A percentile compares a stretch with the other conserved stretches of the same genome.
phyloP scores from a whole-genome alignment of 2,797 vertebrate species.

The Hybognathus amarus region DNA sequence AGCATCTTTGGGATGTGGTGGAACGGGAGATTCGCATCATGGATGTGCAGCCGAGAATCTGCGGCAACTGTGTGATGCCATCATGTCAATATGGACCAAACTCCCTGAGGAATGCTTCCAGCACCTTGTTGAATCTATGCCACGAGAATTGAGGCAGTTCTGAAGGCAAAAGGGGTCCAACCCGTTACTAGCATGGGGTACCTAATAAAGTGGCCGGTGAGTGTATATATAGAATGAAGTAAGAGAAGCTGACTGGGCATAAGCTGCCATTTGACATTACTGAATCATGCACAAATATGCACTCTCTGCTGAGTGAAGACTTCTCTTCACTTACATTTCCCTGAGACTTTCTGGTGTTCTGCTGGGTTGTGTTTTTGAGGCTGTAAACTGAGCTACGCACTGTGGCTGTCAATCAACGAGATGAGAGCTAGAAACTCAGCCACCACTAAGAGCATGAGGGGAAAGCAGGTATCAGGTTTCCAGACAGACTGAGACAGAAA shows the following conservation, averaged over 20 bases:
- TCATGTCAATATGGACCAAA: too few species aligned
- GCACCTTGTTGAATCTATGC: too few species aligned
- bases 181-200: too few species aligned
- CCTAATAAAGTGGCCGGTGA: too few species aligned
- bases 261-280: constrained; percentile 14
- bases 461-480: constrained; percentile 40
- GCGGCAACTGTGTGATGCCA: too few species aligned
- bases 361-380: constrained; percentile 18
- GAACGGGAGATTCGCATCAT: too few species aligned
- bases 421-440: constrained; percentile 16
- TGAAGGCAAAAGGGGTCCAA: too few species aligned
- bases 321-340: constrained; percentile 17
- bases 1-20: too few species aligned
- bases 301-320: constrained; percentile 33
- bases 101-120: too few species aligned
- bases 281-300: neutral
- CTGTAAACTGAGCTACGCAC: constrained; percentile 53
- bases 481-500: neutral
- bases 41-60: too few species aligned
- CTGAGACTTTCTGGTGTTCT: neutral
- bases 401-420: constrained; percentile 55
- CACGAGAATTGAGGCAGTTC: too few species aligned
- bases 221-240: too few species aligned
- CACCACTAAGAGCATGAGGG: neutral
- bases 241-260: constrained; percentile 19